Percentiles rank a stretch among this genome's conserved stretches.
phyloP scores from a whole-genome alignment of 2,113 vertebrate species.

The Cranoglanis bouderius region DNA sequence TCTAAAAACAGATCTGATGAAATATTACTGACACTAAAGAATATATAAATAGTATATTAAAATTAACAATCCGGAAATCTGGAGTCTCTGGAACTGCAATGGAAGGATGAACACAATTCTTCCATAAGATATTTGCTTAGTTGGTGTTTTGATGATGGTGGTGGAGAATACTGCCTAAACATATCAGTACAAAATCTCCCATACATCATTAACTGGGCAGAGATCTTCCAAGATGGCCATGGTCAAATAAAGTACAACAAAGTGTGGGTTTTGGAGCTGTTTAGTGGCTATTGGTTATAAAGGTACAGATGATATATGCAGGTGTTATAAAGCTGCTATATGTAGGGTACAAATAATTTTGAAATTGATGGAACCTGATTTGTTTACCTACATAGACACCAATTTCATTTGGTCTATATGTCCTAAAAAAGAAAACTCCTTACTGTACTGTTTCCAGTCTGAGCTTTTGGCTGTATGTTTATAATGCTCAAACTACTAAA shows the following conservation, averaged over 20 bases:
- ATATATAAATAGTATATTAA: too few species aligned
- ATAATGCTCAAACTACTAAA: constrained; percentile 48
- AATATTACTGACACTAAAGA: too few species aligned
- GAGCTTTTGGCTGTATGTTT: constrained; percentile 3
- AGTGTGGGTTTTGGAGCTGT: not conserved
- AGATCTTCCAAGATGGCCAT: not conserved
- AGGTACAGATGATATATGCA: too few species aligned
- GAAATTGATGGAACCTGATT: not conserved
- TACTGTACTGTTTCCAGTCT: not conserved
- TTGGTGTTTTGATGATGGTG: not conserved
- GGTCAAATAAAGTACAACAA: not conserved
- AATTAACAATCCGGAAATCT: too few species aligned
- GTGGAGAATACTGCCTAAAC: not conserved
- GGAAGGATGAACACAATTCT: not conserved
- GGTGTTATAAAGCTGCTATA: too few species aligned
- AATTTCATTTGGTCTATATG: not conserved
- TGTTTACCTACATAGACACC: not conserved
- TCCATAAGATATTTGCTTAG: not conserved
- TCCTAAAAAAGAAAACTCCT: not conserved
- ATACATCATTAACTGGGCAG: not conserved
- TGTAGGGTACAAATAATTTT: not conserved
- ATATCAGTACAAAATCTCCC: not conserved
- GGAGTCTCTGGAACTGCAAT: not conserved
- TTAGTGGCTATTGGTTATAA: not conserved
- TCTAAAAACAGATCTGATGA: too few species aligned